phyloP scores from a whole-genome alignment of 2,888 invertebrate genomes.

The Rhingia campestris region DNA sequence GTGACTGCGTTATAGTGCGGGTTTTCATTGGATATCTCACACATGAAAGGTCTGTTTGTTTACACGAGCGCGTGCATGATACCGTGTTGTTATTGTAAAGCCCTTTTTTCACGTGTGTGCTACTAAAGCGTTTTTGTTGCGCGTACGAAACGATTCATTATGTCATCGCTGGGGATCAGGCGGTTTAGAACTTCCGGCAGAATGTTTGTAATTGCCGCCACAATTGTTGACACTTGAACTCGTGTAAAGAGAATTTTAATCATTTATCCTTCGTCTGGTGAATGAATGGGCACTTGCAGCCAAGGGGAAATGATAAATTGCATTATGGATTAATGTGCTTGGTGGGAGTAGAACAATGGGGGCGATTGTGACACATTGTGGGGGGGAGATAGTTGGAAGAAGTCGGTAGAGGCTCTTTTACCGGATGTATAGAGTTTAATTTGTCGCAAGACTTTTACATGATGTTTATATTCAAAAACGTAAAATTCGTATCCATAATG shows the following conservation, averaged over 20 bases:
- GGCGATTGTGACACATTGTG: too few species aligned
- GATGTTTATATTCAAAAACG: background rate
- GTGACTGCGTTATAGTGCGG: background rate
- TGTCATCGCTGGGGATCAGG: constrained; percentile 35
- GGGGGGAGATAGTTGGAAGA: too few species aligned
- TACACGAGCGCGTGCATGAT: too few species aligned
- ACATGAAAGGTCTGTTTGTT: background rate
- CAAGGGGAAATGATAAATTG: constrained; percentile 53
- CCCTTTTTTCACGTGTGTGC: too few species aligned
- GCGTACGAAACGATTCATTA: constrained; percentile 37
- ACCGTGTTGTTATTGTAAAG: too few species aligned
- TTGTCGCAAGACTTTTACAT: background rate
- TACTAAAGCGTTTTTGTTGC: constrained; percentile 27
- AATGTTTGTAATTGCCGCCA: constrained; percentile 63
- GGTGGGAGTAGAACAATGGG: too few species aligned
- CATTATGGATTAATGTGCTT: background rate
- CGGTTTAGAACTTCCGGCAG: constrained; percentile 57
- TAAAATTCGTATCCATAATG: background rate
- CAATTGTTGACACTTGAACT: constrained; percentile 68
- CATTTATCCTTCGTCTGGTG: constrained; percentile 59
- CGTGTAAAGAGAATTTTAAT: constrained; percentile 47
- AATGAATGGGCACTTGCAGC: constrained; percentile 50
- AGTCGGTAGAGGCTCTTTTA: too few species aligned
- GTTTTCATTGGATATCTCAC: background rate
- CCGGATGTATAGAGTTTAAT: background rate